A percentile compares a stretch with the other conserved stretches of the same genome.
Conservation (phyloP, 2,888 invertebrate genomes). For the Hedychridium roseum region DNA sequence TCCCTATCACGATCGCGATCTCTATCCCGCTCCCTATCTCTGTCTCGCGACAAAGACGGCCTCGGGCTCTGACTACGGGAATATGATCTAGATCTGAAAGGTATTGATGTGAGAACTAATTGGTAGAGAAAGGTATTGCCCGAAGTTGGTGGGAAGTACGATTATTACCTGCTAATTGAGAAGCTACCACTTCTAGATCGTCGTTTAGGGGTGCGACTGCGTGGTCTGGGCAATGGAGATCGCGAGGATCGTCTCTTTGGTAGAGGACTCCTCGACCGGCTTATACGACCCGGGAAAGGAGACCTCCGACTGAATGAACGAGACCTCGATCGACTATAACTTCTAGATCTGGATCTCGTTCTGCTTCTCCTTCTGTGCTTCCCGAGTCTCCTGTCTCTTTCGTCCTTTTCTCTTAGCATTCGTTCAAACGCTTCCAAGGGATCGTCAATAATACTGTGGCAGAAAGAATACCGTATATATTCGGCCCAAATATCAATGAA, state of each 20-base stretch:
- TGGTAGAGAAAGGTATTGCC: too few relatives aligned
- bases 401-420: constrained; percentile 85
- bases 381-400: constrained; percentile 72
- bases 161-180: constrained; percentile 67
- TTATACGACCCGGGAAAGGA: constrained; percentile 55
- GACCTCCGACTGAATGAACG: constrained; percentile 58
- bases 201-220: constrained; percentile 60
- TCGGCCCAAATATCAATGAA: constrained; percentile 3
- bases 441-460: constrained; percentile 79
- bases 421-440: constrained; percentile 87
- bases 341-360: constrained; percentile 65
- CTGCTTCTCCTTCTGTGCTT: constrained; percentile 69
- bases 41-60: constrained; percentile 65
- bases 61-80: constrained; percentile 69
- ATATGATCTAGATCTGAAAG: constrained; percentile 72
- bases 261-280: constrained; percentile 62
- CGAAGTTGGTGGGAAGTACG: not conserved
- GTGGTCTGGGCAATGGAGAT: constrained; percentile 53
- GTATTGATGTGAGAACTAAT: too few relatives aligned
- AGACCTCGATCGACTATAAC: constrained; percentile 63
- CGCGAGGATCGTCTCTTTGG: constrained; percentile 55
- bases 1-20: constrained; percentile 52
- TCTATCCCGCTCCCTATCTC: constrained; percentile 51
- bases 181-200: constrained; percentile 65
- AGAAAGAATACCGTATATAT: constrained; percentile 3